Evolutionary conservation across 2,113 vertebrate genomes (phyloP).

Genomic region (Psittacara wagleri): DNA sequence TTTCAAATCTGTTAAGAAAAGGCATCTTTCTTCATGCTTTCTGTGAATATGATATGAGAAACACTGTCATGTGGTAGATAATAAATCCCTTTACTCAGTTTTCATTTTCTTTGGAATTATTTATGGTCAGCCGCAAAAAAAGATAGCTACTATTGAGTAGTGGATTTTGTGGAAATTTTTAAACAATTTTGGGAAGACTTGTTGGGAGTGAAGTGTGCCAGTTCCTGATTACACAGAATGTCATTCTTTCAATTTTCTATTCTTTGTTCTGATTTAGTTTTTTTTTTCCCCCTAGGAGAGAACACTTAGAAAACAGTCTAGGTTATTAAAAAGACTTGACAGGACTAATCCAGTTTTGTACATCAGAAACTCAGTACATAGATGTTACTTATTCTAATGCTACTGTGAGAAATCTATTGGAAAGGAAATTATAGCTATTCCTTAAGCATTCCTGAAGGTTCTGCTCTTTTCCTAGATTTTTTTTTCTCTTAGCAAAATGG

Average conservation of each 20-base stretch:
- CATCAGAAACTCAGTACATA: not conserved
- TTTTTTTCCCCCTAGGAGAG: not conserved
- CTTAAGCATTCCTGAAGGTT: not conserved
- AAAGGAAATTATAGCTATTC: not conserved
- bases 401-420: not conserved
- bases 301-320: not conserved
- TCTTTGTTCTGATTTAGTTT: not conserved
- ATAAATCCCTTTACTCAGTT: not conserved
- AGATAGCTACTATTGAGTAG: not conserved
- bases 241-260: not conserved
- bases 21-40: not conserved
- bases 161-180: not conserved
- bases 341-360: not conserved
- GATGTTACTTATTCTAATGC: not conserved
- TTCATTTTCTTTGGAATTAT: constrained; percentile 1
- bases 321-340: not conserved
- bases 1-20: not conserved
- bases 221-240: not conserved
- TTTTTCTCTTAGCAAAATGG: not conserved
- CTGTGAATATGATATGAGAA: not conserved
- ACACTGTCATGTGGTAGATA: not conserved
- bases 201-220: not conserved
- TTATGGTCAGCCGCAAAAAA: not conserved
- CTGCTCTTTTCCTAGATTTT: not conserved
- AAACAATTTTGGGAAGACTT: not conserved